Evolutionary conservation across 2,797 vertebrate species (phyloP).

Genomic region (Champsocephalus gunnari): DNA sequence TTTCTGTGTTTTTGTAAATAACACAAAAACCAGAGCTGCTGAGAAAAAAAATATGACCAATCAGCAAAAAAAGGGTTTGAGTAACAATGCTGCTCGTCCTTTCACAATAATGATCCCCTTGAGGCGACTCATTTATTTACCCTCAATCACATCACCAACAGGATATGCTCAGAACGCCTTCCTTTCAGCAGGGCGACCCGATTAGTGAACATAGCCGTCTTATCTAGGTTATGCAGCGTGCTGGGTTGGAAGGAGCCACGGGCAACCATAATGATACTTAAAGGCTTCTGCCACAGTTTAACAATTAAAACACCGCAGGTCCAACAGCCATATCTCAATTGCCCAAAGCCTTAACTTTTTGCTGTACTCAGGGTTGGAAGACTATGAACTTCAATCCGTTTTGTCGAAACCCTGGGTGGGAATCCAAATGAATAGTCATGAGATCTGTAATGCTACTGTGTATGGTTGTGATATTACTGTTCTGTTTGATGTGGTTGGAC

Average conservation of each 20-base stretch:
- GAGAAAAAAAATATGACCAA: conserved; percentile 46
- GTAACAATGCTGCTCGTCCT: conserved; percentile 29
- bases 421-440: conserved; percentile 75
- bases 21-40: background rate
- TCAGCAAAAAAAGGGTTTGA: conserved; percentile 28
- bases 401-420: conserved; percentile 54
- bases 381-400: conserved; percentile 73
- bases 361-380: conserved; percentile 49
- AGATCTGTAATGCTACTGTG: conserved; percentile 47
- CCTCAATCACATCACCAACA: conserved; percentile 63
- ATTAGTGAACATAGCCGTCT: conserved; percentile 67
- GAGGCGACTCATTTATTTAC: conserved; percentile 68
- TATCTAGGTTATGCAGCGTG: conserved; percentile 82
- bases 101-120: conserved; percentile 60
- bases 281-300: conserved; percentile 73
- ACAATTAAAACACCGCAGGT: conserved; percentile 81
- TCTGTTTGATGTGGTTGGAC: conserved; percentile 54
- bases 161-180: conserved; percentile 65
- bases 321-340: conserved; percentile 74
- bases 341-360: conserved; percentile 71
- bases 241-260: conserved; percentile 68
- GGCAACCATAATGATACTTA: conserved; percentile 73
- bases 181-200: conserved; percentile 60
- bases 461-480: conserved; percentile 55
- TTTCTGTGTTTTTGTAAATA: conserved; percentile 5